Conservation (phyloP, 2,888 invertebrate genomes). For the Julus scandinavius region DNA sequence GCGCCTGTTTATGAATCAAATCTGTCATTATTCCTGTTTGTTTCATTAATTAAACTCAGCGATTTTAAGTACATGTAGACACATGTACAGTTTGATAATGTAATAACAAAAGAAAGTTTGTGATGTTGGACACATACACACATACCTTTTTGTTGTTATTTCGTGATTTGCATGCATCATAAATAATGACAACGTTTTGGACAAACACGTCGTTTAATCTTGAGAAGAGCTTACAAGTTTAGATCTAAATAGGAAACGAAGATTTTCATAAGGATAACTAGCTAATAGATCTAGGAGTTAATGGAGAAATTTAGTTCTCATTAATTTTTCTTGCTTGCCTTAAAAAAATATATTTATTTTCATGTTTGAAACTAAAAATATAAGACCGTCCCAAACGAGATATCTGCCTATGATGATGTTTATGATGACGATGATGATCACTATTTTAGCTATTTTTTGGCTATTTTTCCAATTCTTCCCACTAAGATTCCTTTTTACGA, state of each 20-base stretch:
- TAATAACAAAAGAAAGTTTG: not conserved
- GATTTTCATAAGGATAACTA: slow-evolving; percentile 8
- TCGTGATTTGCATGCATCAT: not conserved
- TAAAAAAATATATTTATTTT: slow-evolving; percentile 25
- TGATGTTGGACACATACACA: too few relatives aligned
- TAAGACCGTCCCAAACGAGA: slow-evolving; percentile 29
- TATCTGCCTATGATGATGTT: slow-evolving; percentile 44
- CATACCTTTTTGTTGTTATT: not conserved
- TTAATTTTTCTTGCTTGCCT: slow-evolving; percentile 44
- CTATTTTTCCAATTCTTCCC: not conserved
- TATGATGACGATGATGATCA: slow-evolving; percentile 10
- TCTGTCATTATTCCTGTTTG: not conserved
- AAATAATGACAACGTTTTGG: not conserved
- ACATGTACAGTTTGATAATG: too few relatives aligned
- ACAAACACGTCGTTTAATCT: not conserved
- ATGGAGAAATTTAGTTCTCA: slow-evolving; percentile 40
- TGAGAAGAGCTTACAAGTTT: not conserved
- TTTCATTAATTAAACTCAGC: not conserved
- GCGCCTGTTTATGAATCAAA: not conserved
- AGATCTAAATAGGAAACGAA: not conserved
- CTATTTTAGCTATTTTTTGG: not conserved
- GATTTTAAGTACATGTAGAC: not conserved
- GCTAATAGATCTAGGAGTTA: not conserved
- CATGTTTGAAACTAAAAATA: not conserved
- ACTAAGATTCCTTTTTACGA: not conserved